A percentile compares a stretch with the other conserved stretches of the same genome.
Evolutionary conservation across 2,113 vertebrate genomes (phyloP).

Genomic region (Pedionomus torquatus): DNA sequence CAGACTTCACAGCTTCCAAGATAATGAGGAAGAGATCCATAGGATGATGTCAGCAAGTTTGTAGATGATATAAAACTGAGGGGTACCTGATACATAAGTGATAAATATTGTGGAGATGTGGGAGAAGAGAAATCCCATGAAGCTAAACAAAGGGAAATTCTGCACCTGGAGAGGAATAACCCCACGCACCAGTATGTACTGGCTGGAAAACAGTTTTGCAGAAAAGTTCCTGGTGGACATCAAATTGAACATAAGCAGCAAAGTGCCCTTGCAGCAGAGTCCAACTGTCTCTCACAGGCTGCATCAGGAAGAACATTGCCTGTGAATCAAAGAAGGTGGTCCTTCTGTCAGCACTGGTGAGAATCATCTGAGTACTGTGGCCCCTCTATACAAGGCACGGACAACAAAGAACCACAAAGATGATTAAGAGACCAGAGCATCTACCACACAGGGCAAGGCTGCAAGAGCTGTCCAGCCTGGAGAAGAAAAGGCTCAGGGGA

Average conservation of each 20-base stretch:
- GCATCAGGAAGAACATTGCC: not conserved
- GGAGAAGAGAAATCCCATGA: not conserved
- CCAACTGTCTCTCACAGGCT: fast-evolving
- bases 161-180: not conserved
- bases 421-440: not conserved
- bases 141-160: not conserved
- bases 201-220: not conserved
- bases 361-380: not conserved
- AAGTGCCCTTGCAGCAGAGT: not conserved
- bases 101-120: not conserved
- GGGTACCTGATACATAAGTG: not conserved
- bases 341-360: not conserved
- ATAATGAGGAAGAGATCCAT: not conserved
- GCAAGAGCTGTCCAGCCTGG: not conserved
- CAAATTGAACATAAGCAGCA: not conserved
- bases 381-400: not conserved
- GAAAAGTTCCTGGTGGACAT: not conserved
- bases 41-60: not conserved
- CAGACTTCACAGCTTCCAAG: not conserved
- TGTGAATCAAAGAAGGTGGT: not conserved
- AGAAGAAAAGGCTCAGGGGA: not conserved
- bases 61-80: not conserved
- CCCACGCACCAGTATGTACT: not conserved
- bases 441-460: not conserved
- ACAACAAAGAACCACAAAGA: not conserved